phyloP scores from a whole-genome alignment of 2,888 invertebrate species.

The Pseudoips prasinana region DNA sequence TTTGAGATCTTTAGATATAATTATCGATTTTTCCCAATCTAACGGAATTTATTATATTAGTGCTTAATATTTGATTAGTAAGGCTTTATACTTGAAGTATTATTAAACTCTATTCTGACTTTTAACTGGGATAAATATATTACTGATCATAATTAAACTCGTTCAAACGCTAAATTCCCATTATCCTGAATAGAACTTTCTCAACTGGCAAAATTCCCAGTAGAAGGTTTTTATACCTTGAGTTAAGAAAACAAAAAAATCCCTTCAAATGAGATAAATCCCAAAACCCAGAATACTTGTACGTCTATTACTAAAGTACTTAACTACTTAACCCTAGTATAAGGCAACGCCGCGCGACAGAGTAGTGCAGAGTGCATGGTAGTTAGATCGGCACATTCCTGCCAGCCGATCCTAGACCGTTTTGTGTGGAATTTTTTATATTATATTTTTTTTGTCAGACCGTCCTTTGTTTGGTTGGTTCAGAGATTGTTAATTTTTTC shows the following conservation, averaged over 20 bases:
- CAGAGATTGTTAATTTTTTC: too few relatives aligned
- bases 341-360: slow-evolving; percentile 55
- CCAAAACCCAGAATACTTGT: not conserved
- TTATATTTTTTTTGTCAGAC: not conserved
- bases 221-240: too few relatives aligned
- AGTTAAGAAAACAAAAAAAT: too few relatives aligned
- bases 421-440: slow-evolving; percentile 48
- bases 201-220: too few relatives aligned
- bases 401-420: slow-evolving; percentile 61
- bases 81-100: not conserved
- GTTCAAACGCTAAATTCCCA: too few relatives aligned
- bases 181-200: too few relatives aligned
- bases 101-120: too few relatives aligned
- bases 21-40: slow-evolving; percentile 3
- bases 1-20: too few relatives aligned
- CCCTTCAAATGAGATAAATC: too few relatives aligned
- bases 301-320: slow-evolving; percentile 39
- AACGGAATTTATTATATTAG: slow-evolving; percentile 9
- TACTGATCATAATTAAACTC: too few relatives aligned
- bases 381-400: slow-evolving; percentile 66
- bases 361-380: slow-evolving; percentile 72
- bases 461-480: too few relatives aligned
- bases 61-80: not conserved
- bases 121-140: too few relatives aligned
- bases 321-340: slow-evolving; percentile 36